These are phyloP conservation scores for Thermophis baileyi DNA, from an alignment of 2,113 vertebrate species.

Conservation along the genomic window DNA sequence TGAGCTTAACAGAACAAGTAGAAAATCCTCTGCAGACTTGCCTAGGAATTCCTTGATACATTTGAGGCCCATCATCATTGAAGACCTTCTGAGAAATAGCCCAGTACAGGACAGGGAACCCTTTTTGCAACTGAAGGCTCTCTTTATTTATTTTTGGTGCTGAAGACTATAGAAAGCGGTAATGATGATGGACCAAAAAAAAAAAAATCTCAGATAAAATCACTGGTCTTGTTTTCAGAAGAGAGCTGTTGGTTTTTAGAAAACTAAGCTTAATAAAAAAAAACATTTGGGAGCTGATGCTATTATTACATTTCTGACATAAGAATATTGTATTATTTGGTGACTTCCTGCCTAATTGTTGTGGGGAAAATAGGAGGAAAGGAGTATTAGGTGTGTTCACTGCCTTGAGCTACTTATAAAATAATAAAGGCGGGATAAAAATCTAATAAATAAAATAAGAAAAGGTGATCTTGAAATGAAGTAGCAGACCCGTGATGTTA, in stretches of 20 bases:
- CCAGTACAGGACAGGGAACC: background rate
- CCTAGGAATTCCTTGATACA: background rate
- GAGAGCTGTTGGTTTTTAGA: background rate
- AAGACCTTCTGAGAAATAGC: background rate
- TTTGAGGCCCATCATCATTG: background rate
- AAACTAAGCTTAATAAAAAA: background rate
- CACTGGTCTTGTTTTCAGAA: background rate
- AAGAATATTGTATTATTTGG: background rate
- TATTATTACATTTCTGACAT: background rate
- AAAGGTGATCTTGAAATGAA: background rate
- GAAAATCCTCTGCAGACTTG: background rate
- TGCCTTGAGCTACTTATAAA: background rate
- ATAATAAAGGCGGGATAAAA: background rate
- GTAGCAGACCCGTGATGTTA: background rate
- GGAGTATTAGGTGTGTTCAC: background rate
- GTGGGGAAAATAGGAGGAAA: background rate
- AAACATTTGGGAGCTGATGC: background rate
- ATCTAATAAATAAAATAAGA: background rate
- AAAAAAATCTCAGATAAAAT: background rate
- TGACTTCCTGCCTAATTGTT: background rate
- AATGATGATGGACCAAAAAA: background rate
- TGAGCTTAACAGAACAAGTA: background rate
- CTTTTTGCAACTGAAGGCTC: background rate
- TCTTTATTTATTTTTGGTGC: background rate
- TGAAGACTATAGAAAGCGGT: background rate